A percentile compares a stretch with the other conserved stretches of the same genome.
These are phyloP conservation scores for Thaumetopoea pityocampa DNA, from an alignment of 1,140 invertebrate genomes.

Conservation along the genomic window DNA sequence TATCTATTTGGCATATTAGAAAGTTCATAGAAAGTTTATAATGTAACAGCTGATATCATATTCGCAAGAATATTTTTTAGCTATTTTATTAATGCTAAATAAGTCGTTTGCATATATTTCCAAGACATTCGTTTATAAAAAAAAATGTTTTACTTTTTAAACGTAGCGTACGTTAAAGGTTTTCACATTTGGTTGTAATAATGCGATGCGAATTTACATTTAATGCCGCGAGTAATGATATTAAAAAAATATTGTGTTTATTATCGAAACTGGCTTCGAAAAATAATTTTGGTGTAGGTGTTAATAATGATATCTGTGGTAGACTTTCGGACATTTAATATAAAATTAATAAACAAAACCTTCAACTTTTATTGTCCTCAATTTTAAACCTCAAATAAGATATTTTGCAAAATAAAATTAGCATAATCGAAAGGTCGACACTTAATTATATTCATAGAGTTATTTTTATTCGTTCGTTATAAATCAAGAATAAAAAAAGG, in stretches of 20 bases:
- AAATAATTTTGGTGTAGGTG: too few species aligned
- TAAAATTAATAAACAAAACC: too few species aligned
- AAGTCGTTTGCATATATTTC: constrained; percentile 1
- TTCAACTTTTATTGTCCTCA: too few species aligned
- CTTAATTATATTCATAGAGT: not conserved
- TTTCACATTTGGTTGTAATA: constrained; percentile 10
- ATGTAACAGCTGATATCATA: not conserved
- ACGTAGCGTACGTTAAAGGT: not conserved
- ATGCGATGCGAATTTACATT: not conserved
- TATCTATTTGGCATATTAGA: constrained; percentile 6
- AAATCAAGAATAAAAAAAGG: constrained; percentile 2
- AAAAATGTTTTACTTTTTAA: constrained; percentile 1
- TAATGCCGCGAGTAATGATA: not conserved
- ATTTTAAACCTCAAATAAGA: too few species aligned
- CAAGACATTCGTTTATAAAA: not conserved
- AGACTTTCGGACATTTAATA: too few species aligned
- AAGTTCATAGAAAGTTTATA: constrained; percentile 22
- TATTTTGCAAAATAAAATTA: too few species aligned
- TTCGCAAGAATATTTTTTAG: not conserved
- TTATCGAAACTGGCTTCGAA: too few species aligned
- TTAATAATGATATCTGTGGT: too few species aligned
- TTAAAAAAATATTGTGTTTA: too few species aligned
- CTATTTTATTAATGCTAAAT: not conserved
- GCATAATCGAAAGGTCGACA: constrained; percentile 1
- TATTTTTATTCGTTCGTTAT: not conserved